Evolutionary conservation across 2,888 invertebrate species (phyloP).

Genomic region (Scelioninae gen. 1): DNA sequence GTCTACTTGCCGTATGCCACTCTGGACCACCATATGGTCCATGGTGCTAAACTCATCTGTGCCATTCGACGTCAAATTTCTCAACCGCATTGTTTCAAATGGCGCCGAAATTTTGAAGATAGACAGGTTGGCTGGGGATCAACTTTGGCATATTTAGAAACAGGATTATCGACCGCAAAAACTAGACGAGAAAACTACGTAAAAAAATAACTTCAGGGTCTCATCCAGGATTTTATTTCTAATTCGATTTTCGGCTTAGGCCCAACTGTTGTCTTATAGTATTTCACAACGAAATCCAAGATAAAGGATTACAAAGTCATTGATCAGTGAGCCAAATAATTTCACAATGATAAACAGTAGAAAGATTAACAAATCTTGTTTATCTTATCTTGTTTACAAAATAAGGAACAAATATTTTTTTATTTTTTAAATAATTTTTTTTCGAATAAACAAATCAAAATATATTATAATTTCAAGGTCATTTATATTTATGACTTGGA

Average conservation of each 20-base stretch:
- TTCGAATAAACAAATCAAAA: too few relatives aligned
- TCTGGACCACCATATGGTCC: constrained; percentile 80
- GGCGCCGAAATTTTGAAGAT: constrained; percentile 22
- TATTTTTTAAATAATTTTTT: too few relatives aligned
- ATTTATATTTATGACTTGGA: too few relatives aligned
- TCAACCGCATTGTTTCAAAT: constrained; percentile 48
- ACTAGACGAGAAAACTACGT: background rate
- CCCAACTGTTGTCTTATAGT: constrained; percentile 62
- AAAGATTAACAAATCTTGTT: background rate
- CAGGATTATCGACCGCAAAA: constrained; percentile 50
- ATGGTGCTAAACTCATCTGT: constrained; percentile 69
- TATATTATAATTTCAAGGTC: too few relatives aligned
- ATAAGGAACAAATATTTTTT: background rate
- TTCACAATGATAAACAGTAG: constrained; percentile 2
- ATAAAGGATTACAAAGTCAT: constrained; percentile 48
- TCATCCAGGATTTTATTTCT: constrained; percentile 54
- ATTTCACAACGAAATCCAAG: constrained; percentile 59
- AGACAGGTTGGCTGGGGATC: constrained; percentile 11
- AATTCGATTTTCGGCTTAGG: constrained; percentile 50
- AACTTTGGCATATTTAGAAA: constrained; percentile 24
- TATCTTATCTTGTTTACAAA: background rate
- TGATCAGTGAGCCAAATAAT: constrained; percentile 41
- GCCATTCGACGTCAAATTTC: constrained; percentile 72
- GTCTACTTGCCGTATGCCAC: constrained; percentile 77
- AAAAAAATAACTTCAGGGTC: constrained; percentile 25